Evolutionary conservation across 1,140 invertebrate genomes (phyloP).

Genomic region (Bombus ignitus): DNA sequence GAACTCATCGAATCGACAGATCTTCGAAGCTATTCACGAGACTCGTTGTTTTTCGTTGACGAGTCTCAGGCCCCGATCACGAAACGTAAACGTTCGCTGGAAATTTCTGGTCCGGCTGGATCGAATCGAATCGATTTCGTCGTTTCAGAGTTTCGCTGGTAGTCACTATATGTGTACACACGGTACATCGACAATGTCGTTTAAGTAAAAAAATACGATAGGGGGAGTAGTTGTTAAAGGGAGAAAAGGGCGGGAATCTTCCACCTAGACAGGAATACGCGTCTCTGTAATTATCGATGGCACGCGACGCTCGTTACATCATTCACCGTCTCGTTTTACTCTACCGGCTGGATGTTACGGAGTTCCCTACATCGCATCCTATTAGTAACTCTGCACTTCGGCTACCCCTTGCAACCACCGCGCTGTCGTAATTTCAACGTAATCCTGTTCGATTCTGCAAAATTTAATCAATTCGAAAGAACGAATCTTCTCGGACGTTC

Average conservation of each 20-base stretch:
- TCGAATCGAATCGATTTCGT: no score
- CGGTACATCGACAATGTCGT: background rate
- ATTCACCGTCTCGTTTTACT: slow-evolving; percentile 3
- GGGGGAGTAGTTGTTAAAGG: background rate
- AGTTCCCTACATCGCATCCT: background rate
- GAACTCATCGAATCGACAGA: background rate
- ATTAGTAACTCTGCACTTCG: background rate
- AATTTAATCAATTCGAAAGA: background rate
- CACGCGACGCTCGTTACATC: slow-evolving; percentile 31
- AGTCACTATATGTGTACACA: background rate
- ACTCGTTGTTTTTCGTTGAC: no score
- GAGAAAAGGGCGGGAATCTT: slow-evolving; percentile 14
- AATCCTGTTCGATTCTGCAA: background rate
- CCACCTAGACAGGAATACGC: background rate
- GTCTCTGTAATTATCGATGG: background rate
- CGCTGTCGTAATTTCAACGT: background rate
- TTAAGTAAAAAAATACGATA: background rate
- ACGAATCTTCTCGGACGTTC: no score
- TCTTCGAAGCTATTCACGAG: no score
- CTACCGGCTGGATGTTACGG: background rate
- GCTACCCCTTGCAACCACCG: no score
- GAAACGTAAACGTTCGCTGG: no score
- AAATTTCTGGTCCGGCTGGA: no score
- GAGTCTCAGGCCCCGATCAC: no score
- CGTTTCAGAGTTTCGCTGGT: no score